Evolutionary conservation across 2,113 vertebrate species (phyloP).

Genomic region (Rhipidura dahli): DNA sequence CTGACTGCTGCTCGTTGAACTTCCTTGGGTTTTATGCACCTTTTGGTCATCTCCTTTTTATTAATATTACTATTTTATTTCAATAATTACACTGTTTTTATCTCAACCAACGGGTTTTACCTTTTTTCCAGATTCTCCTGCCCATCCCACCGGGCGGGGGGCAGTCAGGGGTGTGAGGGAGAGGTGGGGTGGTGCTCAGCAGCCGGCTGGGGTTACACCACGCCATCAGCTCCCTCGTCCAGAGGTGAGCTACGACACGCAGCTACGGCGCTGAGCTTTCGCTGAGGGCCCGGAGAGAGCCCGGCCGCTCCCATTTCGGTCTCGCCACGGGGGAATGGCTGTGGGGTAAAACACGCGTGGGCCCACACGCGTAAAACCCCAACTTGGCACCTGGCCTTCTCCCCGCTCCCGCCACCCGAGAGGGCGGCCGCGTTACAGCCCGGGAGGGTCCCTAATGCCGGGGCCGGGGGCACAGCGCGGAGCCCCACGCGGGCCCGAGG

Average conservation of each 20-base stretch:
- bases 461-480: not conserved
- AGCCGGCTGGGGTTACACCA: not conserved
- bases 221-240: not conserved
- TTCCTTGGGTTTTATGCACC: not conserved
- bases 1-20: not conserved
- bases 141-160: not conserved
- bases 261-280: not conserved
- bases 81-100: not conserved
- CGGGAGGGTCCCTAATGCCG: not conserved
- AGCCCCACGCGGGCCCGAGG: not conserved
- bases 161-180: not conserved
- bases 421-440: not conserved
- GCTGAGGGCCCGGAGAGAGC: not conserved
- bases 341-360: not conserved
- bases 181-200: not conserved
- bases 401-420: not conserved
- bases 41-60: not conserved
- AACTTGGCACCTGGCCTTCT: not conserved
- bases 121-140: not conserved
- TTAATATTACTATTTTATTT: not conserved
- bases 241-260: not conserved
- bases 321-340: not conserved
- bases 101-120: not conserved
- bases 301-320: not conserved
- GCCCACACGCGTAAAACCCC: not conserved